Conservation (phyloP, 2,113 vertebrate genomes). For the Platysternon megacephalum region DNA sequence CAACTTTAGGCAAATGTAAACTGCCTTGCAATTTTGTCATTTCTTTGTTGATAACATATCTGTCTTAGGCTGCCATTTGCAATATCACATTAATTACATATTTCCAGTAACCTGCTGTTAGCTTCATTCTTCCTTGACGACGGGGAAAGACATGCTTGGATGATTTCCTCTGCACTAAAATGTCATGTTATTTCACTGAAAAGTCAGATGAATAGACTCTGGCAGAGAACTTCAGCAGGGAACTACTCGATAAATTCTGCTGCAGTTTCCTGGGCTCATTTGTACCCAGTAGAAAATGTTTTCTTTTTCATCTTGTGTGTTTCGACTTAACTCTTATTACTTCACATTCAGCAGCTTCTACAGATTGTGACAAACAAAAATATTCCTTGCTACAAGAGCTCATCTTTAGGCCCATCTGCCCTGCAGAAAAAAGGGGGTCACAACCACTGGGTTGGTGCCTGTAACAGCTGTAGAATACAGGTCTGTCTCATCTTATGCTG, state of each 20-base stretch:
- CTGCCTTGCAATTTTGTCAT: not conserved
- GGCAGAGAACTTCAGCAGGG: not conserved
- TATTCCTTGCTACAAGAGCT: not conserved
- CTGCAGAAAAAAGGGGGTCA: not conserved
- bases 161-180: not conserved
- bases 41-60: not conserved
- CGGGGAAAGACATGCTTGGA: not conserved
- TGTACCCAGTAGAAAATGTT: not conserved
- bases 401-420: not conserved
- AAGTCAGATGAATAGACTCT: not conserved
- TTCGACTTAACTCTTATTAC: not conserved
- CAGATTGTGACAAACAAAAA: not conserved
- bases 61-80: not conserved
- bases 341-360: not conserved
- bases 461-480: not conserved
- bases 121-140: not conserved
- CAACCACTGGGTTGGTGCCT: not conserved
- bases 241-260: not conserved
- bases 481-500: too few relatives aligned
- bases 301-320: not conserved
- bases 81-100: not conserved
- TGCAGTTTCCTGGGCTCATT: not conserved
- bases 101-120: not conserved
- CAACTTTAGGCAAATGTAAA: not conserved
- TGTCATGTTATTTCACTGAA: not conserved